Percentiles rank a stretch among this genome's conserved stretches.
These are phyloP conservation scores for Haemorhous mexicanus DNA, from an alignment of 2,113 vertebrate genomes.

Conservation along the genomic window DNA sequence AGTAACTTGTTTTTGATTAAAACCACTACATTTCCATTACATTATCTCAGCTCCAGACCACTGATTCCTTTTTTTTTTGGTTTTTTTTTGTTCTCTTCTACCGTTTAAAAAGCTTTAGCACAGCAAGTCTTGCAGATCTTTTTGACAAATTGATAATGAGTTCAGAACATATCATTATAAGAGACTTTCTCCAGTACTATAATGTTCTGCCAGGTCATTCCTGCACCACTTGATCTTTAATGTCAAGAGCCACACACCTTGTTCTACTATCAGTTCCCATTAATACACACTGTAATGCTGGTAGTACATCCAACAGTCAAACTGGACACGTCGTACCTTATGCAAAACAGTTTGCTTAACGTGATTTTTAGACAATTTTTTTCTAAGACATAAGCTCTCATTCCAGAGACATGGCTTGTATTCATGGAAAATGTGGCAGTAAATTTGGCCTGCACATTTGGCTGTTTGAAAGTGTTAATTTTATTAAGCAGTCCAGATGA, in stretches of 20 bases:
- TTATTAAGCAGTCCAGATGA: not conserved
- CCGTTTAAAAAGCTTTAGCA: not conserved
- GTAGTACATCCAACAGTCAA: not conserved
- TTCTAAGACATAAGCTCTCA: not conserved
- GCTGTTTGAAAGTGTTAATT: not conserved
- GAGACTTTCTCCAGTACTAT: not conserved
- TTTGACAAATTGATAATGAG: not conserved
- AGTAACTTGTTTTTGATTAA: not conserved
- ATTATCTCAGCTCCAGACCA: not conserved
- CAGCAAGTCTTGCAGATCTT: not conserved
- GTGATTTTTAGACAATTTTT: not conserved
- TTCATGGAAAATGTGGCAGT: not conserved
- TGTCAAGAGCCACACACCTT: not conserved
- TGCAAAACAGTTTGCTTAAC: not conserved
- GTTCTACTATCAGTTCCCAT: not conserved
- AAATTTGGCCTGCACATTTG: not conserved
- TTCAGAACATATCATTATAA: not conserved
- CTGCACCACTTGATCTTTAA: not conserved
- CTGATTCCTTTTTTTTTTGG: not conserved
- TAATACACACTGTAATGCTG: not conserved
- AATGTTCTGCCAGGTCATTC: not conserved
- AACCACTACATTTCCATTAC: not conserved
- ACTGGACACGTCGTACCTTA: not conserved
- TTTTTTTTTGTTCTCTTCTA: not conserved
- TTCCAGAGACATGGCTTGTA: not conserved